A percentile compares a stretch with the other conserved stretches of the same genome.
phyloP scores from a whole-genome alignment of 64 coral and sea anemone genomes.

The Cladopsammia gracilis region DNA sequence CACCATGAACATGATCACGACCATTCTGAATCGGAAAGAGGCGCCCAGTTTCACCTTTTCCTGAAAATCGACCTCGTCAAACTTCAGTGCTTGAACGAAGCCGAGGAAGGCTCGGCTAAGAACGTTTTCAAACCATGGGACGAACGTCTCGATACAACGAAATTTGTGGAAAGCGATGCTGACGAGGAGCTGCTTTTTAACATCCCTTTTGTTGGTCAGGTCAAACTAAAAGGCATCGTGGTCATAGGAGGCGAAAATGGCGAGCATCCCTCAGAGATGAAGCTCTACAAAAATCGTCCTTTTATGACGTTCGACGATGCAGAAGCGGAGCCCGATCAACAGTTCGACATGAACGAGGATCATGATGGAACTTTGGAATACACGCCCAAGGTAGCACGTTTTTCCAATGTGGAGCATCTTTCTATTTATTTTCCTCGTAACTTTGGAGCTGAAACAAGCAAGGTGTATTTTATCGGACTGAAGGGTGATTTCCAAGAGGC shows the following conservation, averaged over 20 bases:
- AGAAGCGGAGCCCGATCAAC: slow-evolving; percentile 84
- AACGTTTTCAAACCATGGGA: slow-evolving; percentile 98
- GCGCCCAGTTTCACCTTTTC: slow-evolving; percentile 83
- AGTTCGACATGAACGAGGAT: slow-evolving; percentile 91
- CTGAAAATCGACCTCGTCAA: slow-evolving; percentile 83
- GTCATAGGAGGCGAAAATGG: slow-evolving; percentile 93
- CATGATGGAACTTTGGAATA: slow-evolving; percentile 93
- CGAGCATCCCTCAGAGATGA: slow-evolving; percentile 93
- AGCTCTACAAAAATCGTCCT: slow-evolving; percentile 92
- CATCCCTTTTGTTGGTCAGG: slow-evolving; percentile 87
- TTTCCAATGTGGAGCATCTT: slow-evolving; percentile 93
- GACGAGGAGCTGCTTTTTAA: slow-evolving; percentile 95
- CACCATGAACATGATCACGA: slow-evolving; percentile 79
- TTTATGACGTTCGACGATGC: slow-evolving; percentile 98
- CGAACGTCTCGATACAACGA: slow-evolving; percentile 74
- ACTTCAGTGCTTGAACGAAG: slow-evolving; percentile 95
- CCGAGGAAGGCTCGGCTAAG: slow-evolving; percentile 87
- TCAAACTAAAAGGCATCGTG: slow-evolving; percentile 93
- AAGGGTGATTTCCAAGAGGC: slow-evolving; percentile 95
- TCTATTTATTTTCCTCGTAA: slow-evolving; percentile 96
- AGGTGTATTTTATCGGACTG: slow-evolving; percentile 90
- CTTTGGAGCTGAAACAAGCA: slow-evolving; percentile 94
- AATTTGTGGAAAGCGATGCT: slow-evolving; percentile 93
- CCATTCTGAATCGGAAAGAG: slow-evolving; percentile 74
- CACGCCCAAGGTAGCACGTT: slow-evolving; percentile 88